These are phyloP conservation scores for Rhorus exstirpatorius DNA, from an alignment of 2,888 invertebrate species.

Conservation along the genomic window DNA sequence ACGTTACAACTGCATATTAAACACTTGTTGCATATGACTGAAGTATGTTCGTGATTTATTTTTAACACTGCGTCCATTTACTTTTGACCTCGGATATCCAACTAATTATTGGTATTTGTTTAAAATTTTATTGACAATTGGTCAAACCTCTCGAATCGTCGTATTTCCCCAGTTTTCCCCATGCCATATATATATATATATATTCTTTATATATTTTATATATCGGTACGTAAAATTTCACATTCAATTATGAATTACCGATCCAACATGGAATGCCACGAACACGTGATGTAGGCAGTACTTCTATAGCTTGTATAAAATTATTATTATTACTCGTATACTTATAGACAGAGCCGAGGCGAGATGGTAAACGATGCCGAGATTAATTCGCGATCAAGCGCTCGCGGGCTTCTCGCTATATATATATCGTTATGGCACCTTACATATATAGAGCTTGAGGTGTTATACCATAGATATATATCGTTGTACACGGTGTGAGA, in stretches of 20 bases:
- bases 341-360: slow-evolving; percentile 48
- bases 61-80: no score
- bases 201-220: no score
- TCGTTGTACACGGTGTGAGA: slow-evolving; percentile 30
- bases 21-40: no score
- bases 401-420: slow-evolving; percentile 50
- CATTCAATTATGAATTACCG: background rate
- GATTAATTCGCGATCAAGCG: slow-evolving; percentile 70
- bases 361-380: slow-evolving; percentile 68
- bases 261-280: background rate
- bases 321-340: slow-evolving; percentile 59
- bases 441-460: slow-evolving; percentile 3
- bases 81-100: no score
- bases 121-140: no score
- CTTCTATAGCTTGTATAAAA: slow-evolving; percentile 38
- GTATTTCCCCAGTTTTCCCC: no score
- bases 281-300: slow-evolving; percentile 17
- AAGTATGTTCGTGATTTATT: no score
- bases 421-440: slow-evolving; percentile 66
- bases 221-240: background rate
- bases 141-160: no score
- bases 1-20: no score
- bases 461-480: background rate
- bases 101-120: no score
- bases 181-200: no score